Evolutionary conservation across 1,140 invertebrate genomes (phyloP).

Genomic region (Bombus fervidus): DNA sequence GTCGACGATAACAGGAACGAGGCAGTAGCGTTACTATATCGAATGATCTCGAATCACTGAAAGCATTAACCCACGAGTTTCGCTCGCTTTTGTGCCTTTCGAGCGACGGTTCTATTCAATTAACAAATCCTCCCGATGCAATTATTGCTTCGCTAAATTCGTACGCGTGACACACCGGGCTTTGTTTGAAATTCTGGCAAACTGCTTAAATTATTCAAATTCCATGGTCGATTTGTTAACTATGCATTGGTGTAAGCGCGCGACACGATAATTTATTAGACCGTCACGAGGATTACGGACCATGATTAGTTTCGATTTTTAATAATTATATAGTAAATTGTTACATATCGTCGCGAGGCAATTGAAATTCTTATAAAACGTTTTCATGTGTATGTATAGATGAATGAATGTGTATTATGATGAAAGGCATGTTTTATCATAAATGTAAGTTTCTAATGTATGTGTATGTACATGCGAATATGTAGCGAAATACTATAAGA

Average conservation of each 20-base stretch:
- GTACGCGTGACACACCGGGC: slow-evolving; percentile 22
- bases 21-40: neutral
- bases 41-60: slow-evolving; percentile 17
- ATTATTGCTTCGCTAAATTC: slow-evolving; percentile 53
- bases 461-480: neutral
- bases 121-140: slow-evolving; percentile 39
- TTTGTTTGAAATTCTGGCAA: slow-evolving; percentile 46
- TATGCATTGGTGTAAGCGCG: slow-evolving; percentile 37
- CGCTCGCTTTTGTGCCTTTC: slow-evolving; percentile 26
- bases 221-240: slow-evolving; percentile 45
- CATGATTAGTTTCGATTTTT: neutral
- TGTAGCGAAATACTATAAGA: neutral
- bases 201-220: slow-evolving; percentile 50
- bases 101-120: slow-evolving; percentile 37
- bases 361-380: too few relatives aligned
- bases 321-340: too few relatives aligned
- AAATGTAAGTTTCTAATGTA: neutral
- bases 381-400: too few relatives aligned
- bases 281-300: neutral
- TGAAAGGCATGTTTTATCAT: neutral
- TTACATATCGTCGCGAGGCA: too few relatives aligned
- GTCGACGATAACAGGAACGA: neutral
- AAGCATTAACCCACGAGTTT: slow-evolving; percentile 19
- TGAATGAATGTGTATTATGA: too few relatives aligned
- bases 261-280: slow-evolving; percentile 31